A percentile compares a stretch with the other conserved stretches of the same genome.
phyloP scores from a whole-genome alignment of 2,888 invertebrate species.

The Alentia gelatinosa region DNA sequence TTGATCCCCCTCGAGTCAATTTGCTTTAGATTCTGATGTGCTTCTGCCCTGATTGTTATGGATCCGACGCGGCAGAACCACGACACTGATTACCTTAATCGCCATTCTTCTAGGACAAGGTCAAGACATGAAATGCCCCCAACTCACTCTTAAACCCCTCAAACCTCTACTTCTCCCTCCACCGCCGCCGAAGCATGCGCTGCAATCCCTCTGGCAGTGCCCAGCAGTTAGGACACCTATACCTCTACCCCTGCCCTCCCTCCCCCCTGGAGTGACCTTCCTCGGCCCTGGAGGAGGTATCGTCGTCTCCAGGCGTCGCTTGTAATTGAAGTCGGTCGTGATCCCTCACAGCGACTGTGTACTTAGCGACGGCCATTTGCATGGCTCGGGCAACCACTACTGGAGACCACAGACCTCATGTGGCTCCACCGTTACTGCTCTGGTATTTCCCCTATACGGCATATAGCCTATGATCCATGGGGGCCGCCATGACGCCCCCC shows the following conservation, averaged over 20 bases:
- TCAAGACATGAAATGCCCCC: not conserved
- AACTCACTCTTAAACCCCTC: not conserved
- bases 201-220: not conserved
- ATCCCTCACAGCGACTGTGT: not conserved
- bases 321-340: not conserved
- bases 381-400: not conserved
- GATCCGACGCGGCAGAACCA: not conserved
- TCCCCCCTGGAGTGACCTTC: not conserved
- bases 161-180: not conserved
- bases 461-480: no score
- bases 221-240: not conserved
- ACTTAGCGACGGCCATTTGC: not conserved
- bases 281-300: not conserved
- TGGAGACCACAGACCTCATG: not conserved
- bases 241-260: not conserved
- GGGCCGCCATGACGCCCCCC: no score
- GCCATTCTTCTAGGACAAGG: not conserved
- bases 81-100: slow-evolving; percentile 4
- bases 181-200: not conserved
- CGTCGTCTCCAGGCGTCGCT: not conserved
- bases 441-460: no score
- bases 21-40: not conserved
- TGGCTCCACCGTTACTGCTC: no score
- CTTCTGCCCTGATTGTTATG: not conserved
- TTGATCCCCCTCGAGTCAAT: not conserved